Conservation (phyloP, 2,888 invertebrate species). For the Cotesia congregata region DNA sequence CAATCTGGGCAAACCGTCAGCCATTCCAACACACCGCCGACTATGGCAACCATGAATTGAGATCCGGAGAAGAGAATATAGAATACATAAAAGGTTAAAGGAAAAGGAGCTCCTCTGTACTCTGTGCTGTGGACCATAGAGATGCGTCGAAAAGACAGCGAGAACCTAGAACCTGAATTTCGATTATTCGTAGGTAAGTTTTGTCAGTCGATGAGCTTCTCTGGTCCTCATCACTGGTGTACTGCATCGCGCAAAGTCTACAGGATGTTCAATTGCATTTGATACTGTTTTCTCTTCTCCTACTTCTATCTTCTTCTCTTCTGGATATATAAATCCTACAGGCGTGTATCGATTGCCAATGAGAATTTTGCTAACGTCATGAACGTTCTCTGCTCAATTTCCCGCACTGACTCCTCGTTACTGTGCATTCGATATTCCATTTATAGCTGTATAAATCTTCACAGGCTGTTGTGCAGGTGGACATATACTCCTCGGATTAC, state of each 20-base stretch:
- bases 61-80: constrained; percentile 12
- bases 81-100: constrained; percentile 8
- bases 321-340: constrained; percentile 36
- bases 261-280: constrained; percentile 49
- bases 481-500: constrained; percentile 18
- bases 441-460: constrained; percentile 40
- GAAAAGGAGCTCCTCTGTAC: too few species aligned
- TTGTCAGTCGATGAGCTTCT: constrained; percentile 42
- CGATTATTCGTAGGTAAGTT: constrained; percentile 49
- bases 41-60: background rate
- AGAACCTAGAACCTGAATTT: constrained; percentile 38
- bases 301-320: background rate
- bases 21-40: constrained; percentile 5
- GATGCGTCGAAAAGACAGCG: background rate
- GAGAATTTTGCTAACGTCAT: constrained; percentile 47
- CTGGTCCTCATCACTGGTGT: constrained; percentile 32
- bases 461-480: constrained; percentile 20
- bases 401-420: constrained; percentile 42
- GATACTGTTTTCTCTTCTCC: constrained; percentile 35
- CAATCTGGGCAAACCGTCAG: constrained; percentile 25
- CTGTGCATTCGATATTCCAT: constrained; percentile 34
- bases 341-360: constrained; percentile 40
- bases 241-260: constrained; percentile 35
- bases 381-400: constrained; percentile 48
- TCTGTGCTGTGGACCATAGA: background rate